A percentile compares a stretch with the other conserved stretches of the same genome.
These are phyloP conservation scores for Rana temporaria DNA, from an alignment of 2,113 vertebrate genomes.

Conservation along the genomic window DNA sequence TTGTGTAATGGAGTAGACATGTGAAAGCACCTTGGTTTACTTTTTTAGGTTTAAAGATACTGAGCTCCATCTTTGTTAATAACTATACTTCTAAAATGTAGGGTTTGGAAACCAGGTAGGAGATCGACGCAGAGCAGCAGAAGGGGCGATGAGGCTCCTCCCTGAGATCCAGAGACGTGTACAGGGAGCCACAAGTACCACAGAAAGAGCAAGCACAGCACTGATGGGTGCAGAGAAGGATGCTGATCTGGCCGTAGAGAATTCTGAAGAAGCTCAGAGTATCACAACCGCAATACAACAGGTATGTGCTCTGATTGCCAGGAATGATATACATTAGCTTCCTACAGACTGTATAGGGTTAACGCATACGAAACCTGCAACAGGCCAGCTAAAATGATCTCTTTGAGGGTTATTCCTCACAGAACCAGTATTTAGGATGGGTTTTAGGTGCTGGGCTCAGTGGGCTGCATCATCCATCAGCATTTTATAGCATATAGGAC, in stretches of 20 bases:
- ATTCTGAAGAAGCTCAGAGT: slow-evolving; percentile 62
- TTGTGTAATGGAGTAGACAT: too few species aligned
- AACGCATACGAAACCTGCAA: too few species aligned
- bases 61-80: neutral
- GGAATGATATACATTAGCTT: neutral
- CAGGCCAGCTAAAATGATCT: too few species aligned
- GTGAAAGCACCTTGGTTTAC: too few species aligned
- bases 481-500: too few species aligned
- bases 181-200: slow-evolving; percentile 71
- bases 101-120: slow-evolving; percentile 84
- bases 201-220: slow-evolving; percentile 62
- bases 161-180: slow-evolving; percentile 77
- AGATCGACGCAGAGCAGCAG: slow-evolving; percentile 72
- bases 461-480: too few species aligned
- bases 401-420: too few species aligned
- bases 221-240: slow-evolving; percentile 66
- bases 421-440: too few species aligned
- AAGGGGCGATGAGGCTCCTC: slow-evolving; percentile 81
- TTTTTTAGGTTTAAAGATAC: too few species aligned
- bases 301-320: slow-evolving; percentile 69
- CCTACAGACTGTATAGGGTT: too few species aligned
- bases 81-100: slow-evolving; percentile 59
- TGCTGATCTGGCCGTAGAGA: slow-evolving; percentile 61
- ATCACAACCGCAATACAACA: slow-evolving; percentile 72
- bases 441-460: too few species aligned